Conservation (phyloP, 2,797 vertebrate genomes). For the Amazonetta brasiliensis region DNA sequence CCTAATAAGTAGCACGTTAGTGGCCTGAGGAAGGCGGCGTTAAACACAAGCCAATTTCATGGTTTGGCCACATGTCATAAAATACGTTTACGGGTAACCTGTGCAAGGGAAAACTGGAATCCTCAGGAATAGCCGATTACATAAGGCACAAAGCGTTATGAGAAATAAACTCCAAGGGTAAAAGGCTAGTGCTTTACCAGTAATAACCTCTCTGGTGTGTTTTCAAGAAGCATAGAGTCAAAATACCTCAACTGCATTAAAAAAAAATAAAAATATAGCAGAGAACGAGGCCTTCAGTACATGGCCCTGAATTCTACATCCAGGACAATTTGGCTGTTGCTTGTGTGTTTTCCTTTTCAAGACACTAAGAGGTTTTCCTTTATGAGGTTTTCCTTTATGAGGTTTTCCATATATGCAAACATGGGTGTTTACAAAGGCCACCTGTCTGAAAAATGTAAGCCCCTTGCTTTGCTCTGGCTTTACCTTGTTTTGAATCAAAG, state of each 20-base stretch:
- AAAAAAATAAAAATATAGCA: not conserved
- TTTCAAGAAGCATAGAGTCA: not conserved
- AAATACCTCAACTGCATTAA: not conserved
- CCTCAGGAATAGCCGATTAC: not conserved
- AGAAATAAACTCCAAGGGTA: not conserved
- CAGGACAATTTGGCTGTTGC: not conserved
- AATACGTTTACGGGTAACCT: not conserved
- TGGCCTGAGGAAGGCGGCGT: not conserved
- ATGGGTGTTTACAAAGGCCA: conserved; percentile 31
- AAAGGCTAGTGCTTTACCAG: not conserved
- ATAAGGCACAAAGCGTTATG: not conserved
- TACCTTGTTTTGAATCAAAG: conserved; percentile 62
- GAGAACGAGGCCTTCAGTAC: not conserved
- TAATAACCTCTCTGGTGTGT: not conserved
- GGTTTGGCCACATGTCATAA: not conserved
- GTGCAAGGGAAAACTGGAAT: not conserved
- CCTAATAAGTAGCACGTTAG: not conserved
- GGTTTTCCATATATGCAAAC: not conserved
- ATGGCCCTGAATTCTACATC: not conserved
- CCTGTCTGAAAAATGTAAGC: conserved; percentile 45
- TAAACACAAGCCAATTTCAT: not conserved
- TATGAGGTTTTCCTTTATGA: not conserved
- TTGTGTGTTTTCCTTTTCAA: not conserved
- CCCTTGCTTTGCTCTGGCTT: conserved; percentile 7
- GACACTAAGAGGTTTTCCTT: not conserved